Conservation (phyloP, 2,113 vertebrate genomes). For the Phaetusa simplex region DNA sequence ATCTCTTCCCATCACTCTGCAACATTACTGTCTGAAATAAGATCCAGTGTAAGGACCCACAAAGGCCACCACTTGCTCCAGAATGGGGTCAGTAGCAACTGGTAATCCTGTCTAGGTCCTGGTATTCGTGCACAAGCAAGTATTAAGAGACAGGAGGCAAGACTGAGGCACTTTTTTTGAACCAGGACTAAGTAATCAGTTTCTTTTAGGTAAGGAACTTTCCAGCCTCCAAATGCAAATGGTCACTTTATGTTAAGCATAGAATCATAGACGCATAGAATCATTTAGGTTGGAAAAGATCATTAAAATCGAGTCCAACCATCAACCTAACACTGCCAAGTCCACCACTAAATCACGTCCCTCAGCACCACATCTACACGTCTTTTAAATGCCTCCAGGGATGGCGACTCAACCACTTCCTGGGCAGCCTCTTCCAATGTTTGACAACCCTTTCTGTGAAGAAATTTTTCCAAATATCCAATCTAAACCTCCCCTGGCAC, state of each 20-base stretch:
- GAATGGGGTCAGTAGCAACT: not conserved
- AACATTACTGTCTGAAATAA: not conserved
- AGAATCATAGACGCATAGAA: not conserved
- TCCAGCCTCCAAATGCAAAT: not conserved
- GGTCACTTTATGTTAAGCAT: not conserved
- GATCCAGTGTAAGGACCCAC: not conserved
- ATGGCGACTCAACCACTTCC: not conserved
- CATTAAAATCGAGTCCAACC: not conserved
- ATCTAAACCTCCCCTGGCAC: not conserved
- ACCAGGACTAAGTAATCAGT: not conserved
- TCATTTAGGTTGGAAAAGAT: not conserved
- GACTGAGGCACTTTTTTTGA: not conserved
- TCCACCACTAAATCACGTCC: not conserved
- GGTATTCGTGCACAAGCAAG: not conserved
- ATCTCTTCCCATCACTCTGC: not conserved
- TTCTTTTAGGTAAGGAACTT: not conserved
- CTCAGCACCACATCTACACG: fast-evolving
- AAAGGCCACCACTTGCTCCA: not conserved
- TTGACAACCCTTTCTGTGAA: not conserved
- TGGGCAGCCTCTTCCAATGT: not conserved
- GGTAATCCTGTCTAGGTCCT: not conserved
- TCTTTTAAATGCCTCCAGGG: not conserved
- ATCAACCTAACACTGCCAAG: not conserved
- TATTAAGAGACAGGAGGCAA: not conserved
- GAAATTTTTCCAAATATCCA: not conserved